Conservation (phyloP, 2,113 vertebrate genomes). For the Benitochromis conjunctus region DNA sequence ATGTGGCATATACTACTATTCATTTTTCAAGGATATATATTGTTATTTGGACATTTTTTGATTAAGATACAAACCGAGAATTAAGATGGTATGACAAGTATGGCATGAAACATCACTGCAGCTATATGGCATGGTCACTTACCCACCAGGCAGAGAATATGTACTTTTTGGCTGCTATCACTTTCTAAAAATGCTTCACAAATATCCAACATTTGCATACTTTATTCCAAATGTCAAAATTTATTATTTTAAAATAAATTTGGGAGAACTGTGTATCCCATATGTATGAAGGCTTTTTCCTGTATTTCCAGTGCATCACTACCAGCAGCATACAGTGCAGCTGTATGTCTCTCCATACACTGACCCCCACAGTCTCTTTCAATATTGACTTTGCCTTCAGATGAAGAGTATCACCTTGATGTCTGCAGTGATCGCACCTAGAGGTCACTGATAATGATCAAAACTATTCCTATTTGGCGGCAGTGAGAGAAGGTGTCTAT, state of each 20-base stretch:
- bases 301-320: neutral
- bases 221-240: neutral
- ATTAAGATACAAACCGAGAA: neutral
- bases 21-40: too few relatives aligned
- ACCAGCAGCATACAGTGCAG: neutral
- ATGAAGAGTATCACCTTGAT: constrained; percentile 44
- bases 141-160: too few relatives aligned
- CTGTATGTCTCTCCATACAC: neutral
- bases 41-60: too few relatives aligned
- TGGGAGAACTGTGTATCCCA: neutral
- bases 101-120: neutral
- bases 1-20: too few relatives aligned
- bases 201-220: neutral
- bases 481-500: neutral
- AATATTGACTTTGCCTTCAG: neutral
- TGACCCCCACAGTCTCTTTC: neutral
- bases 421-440: constrained; percentile 20
- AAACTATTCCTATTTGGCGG: constrained; percentile 22
- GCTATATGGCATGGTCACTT: neutral
- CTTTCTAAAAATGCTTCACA: too few relatives aligned
- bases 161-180: too few relatives aligned
- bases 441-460: constrained; percentile 57
- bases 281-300: neutral
- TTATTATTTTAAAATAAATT: neutral
- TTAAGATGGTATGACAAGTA: neutral